Evolutionary conservation across 2,888 invertebrate genomes (phyloP), one percentile per base, ranked within the genome.

Genomic region (Parascotia fuliginaria): DNA sequence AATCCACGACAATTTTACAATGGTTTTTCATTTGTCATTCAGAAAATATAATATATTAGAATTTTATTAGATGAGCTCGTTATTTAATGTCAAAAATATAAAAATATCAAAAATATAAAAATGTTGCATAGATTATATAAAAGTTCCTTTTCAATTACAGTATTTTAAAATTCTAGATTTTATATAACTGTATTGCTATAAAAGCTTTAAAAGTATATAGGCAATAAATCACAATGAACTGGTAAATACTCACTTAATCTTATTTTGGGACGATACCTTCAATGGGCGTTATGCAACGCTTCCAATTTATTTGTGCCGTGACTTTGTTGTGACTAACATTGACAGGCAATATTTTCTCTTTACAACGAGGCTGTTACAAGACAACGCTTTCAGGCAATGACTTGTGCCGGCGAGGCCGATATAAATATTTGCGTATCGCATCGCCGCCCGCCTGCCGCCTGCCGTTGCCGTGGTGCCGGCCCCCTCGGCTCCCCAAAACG

Each of bases 391-490:
- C 83, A 88, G 79, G 76, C 80, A 77, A 85, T 87, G 84, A 85
- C 85, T 87, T 85, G 83, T 79, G 77, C 77, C 65, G 67, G 59
- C 54, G 62, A 69, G 75, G 71, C 68, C 65, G 78, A 73, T 83
- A 84, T 87, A 85, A 87, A 89, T 86, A 87, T 88, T 87, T 87
- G 86, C 83, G 85, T 88, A 87, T 87, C 83, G 81, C 77, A 75
- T 69, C 73, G 70, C 48, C 47, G 56, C 52, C 48, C 47, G 56
- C 52, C 65, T 61, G 63, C 59, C 64, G 66, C 57, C 70, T 56
- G 59, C 48, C 65, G 65, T 65, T 69, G 70, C 63, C 70, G 73
- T 64, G 64, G 64, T 61, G 57, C 63, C 57, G 59, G 59, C 68
- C 60, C 71, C 67, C 63, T 62, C 58, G 66, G 67, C 73, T 75